Evolutionary conservation across 2,888 invertebrate species (phyloP).

Genomic region (Ophion ellenae): DNA sequence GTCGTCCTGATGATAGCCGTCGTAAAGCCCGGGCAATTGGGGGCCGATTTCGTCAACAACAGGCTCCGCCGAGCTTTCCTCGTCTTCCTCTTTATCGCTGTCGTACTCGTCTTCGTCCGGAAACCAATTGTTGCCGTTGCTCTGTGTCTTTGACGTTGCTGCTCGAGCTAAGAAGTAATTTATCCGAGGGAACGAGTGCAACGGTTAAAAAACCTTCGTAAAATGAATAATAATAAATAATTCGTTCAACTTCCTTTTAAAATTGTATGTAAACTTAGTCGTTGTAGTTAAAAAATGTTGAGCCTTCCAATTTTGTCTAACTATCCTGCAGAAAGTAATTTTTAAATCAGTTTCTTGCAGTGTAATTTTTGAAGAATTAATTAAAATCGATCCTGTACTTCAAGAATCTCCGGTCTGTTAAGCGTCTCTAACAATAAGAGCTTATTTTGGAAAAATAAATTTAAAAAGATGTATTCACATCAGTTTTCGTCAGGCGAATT

Average conservation of each 20-base stretch:
- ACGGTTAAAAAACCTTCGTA: background rate
- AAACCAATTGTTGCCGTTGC: conserved; percentile 59
- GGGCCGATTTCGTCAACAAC: conserved; percentile 58
- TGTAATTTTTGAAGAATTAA: no score
- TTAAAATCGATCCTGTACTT: no score
- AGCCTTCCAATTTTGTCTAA: background rate
- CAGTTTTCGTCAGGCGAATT: background rate
- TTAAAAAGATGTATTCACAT: background rate
- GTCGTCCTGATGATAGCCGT: conserved; percentile 52
- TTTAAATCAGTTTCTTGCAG: background rate
- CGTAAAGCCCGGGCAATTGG: conserved; percentile 57
- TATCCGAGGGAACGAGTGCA: background rate
- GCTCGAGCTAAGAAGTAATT: conserved; percentile 34
- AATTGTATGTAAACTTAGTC: background rate
- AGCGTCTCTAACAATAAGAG: no score
- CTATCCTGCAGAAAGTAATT: background rate
- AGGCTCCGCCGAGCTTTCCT: conserved; percentile 50
- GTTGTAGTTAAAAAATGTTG: background rate
- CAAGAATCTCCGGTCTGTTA: no score
- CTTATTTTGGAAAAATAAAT: background rate
- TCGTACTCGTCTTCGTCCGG: conserved; percentile 59
- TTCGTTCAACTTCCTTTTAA: background rate
- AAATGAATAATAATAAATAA: background rate
- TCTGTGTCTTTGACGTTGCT: conserved; percentile 51
- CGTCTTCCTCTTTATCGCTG: conserved; percentile 67